Conservation (phyloP, 2,888 invertebrate species). For the Epinotia ramella region DNA sequence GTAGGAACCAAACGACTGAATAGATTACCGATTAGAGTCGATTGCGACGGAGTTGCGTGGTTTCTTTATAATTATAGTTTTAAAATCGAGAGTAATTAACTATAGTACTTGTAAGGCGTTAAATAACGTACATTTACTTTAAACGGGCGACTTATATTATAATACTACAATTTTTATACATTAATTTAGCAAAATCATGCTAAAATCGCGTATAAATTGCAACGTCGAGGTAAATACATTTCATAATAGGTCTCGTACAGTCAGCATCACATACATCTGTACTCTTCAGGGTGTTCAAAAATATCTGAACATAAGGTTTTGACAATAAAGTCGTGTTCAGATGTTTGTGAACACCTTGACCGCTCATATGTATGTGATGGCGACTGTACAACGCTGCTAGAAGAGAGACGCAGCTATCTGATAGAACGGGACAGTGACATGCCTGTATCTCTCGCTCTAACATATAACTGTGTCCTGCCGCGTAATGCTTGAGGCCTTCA, state of each 20-base stretch:
- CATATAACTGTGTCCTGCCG: background rate
- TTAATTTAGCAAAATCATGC: slow-evolving; percentile 5
- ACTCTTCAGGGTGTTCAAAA: too few relatives aligned
- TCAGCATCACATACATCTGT: too few relatives aligned
- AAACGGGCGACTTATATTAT: slow-evolving; percentile 20
- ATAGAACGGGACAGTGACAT: background rate
- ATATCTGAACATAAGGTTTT: too few relatives aligned
- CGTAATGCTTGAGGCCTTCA: slow-evolving; percentile 19
- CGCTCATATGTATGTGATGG: too few relatives aligned
- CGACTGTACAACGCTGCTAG: background rate
- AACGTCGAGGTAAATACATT: background rate
- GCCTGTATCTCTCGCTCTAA: background rate
- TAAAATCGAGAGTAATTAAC: slow-evolving; percentile 34
- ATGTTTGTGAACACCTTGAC: too few relatives aligned
- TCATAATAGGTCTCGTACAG: too few relatives aligned
- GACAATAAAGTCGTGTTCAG: too few relatives aligned
- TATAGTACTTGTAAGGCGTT: slow-evolving; percentile 32
- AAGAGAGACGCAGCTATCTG: slow-evolving; percentile 8
- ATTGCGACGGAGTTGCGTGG: slow-evolving; percentile 26
- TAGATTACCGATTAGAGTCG: slow-evolving; percentile 30
- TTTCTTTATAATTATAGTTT: slow-evolving; percentile 35
- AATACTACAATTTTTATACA: background rate
- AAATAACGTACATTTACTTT: slow-evolving; percentile 36
- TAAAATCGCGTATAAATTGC: background rate
- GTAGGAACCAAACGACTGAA: slow-evolving; percentile 41